Percentiles rank a stretch among this genome's conserved stretches.
phyloP scores from a whole-genome alignment of 2,113 vertebrate genomes.

The Phodopus roborovskii region DNA sequence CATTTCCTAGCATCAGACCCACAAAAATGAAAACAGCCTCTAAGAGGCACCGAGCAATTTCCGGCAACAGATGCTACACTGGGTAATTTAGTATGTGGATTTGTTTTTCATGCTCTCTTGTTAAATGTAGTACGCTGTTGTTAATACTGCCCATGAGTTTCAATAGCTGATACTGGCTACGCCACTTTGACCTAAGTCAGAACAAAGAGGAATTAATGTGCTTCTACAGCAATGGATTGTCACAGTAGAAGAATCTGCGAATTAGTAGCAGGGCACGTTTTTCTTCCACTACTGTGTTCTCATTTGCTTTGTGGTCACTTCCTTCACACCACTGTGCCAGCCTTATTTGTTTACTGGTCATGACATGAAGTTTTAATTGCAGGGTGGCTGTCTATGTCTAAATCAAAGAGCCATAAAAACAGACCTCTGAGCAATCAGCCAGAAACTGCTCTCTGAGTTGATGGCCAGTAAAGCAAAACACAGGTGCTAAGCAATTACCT shows the following conservation, averaged over 20 bases:
- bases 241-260: neutral
- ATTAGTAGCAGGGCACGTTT: neutral
- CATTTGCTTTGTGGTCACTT: neutral
- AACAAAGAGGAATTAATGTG: slow-evolving; percentile 26
- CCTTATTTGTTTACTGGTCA: slow-evolving; percentile 9
- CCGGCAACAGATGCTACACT: slow-evolving; percentile 15
- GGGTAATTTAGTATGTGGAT: slow-evolving; percentile 51
- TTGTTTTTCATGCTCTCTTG: slow-evolving; percentile 51
- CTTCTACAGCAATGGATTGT: slow-evolving; percentile 17
- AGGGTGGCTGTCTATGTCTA: neutral
- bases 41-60: slow-evolving; percentile 34
- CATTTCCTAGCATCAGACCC: neutral
- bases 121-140: slow-evolving; percentile 21
- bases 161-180: neutral
- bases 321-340: neutral
- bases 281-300: neutral
- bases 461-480: neutral
- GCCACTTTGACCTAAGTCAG: slow-evolving; percentile 29
- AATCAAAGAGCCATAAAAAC: slow-evolving; percentile 7
- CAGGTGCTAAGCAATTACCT: slow-evolving; percentile 43
- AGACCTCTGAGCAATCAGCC: neutral
- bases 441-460: slow-evolving; percentile 23
- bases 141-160: slow-evolving; percentile 36
- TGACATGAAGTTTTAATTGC: slow-evolving; percentile 31
- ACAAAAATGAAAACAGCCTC: slow-evolving; percentile 21